Evolutionary conservation across 2,888 invertebrate species (phyloP), one percentile per base, ranked within the genome.

Genomic region (Fabriciana adippe): DNA sequence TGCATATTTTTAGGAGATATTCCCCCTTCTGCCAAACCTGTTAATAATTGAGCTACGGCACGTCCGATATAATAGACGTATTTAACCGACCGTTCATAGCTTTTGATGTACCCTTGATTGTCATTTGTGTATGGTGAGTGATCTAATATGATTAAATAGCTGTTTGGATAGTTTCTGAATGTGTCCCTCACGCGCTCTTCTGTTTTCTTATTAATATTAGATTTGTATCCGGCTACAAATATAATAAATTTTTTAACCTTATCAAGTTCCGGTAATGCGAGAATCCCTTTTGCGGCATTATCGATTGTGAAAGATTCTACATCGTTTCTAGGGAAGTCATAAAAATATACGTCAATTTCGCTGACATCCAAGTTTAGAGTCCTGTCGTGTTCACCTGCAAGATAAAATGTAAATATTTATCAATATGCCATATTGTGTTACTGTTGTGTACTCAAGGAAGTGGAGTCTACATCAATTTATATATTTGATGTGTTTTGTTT

Each of bases 81-180:
- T 70, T 77, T 83, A 6, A 91, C 90, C 0, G 92, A 87, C 66
- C 91, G 80, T 67, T 88, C 88, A 68, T 92, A 92, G 63, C 90
- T 86, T 69, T 85, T 88, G 1, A 85, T 82, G 15, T 80, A 73
- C 0, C 90, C 90, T 50, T 81, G 78, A 0, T 81, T 81, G 47
- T 87, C 84, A 56, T 91, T 85, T 0, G 92, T 92, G 70, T 92
- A 92, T 0, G 78, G 78, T 1, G 89, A 90, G 75, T 92, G 92
- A 60, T 92, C 92, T 0, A 92, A 74, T n/a, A 92, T 90, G 50
- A 91, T 88, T 1, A 92, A 74, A 62, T 91, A 91, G 67, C 85
- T 89, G 48, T 90, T 85, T 0, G 90, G 88, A 45, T 82, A 79
- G 48, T 81, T 78, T 57, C 78, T 80, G 69, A 91, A 91, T 0